Base-by-base conservation (phyloP, 1,140 invertebrate genomes). In the Drosophila mojavensis region DNA sequence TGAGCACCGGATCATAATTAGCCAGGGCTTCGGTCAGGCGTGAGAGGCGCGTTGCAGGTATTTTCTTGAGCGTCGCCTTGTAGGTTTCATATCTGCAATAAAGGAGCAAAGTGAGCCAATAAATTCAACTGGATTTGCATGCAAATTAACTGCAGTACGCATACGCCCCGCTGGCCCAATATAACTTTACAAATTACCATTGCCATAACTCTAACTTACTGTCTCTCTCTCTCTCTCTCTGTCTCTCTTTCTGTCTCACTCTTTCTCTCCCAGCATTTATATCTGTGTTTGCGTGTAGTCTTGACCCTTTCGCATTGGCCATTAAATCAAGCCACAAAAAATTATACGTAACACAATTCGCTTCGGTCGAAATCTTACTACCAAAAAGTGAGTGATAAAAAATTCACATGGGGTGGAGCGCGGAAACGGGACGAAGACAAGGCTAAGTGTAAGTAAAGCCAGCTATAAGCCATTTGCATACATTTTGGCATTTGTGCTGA, bases 1-100 rank as follows among this genome's bases (percentile, higher is more conserved):
- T 99, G 74, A 99, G 94, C 74, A 98, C 96, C 4, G 97, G 97
- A 94, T 99, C 98, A 93, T 99, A 99, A 93, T 98, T 99, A 79
- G 96, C 97, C 72, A 98, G 93, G 20, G 96, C 96, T 92, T 98
- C 97, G 9, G 97, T 98, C 61, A 98, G 94, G 62, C 97, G 93
- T 39, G 97, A 98, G 64, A 98, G 94, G 72, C 98, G 93, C 1
- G 98, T 98, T 55, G 97, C 98, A 45, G 98, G 98, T 89, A 99
- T 98, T 94, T 99, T 98, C 93, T 98, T 98, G 73, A 98, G 93
- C 26, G 96, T 97, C 28, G 96, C 96, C 93, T 98, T 98, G 94
- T 98, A 99, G 43, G 98, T 99, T 94, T 99, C 98, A 93, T 98
- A 98, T 62, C 99, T 95, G 85, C 54, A 83, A 82, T 13, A 13